Conservation (phyloP, 1,140 invertebrate genomes). For the Oedothorax gibbosus region DNA sequence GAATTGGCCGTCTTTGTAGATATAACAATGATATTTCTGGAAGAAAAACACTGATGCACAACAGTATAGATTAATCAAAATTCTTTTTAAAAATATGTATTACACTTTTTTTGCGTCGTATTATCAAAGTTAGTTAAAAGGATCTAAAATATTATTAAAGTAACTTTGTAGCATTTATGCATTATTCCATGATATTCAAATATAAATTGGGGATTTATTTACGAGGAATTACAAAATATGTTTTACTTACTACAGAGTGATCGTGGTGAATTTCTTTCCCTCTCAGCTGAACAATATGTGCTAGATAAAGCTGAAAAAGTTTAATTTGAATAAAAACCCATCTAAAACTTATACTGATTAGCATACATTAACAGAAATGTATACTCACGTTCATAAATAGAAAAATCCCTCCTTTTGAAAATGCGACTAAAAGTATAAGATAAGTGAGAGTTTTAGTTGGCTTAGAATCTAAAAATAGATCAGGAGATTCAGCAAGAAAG, state of each 20-base stretch:
- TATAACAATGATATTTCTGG: too few relatives aligned
- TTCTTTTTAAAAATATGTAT: too few relatives aligned
- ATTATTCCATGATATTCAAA: too few relatives aligned
- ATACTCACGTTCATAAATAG: conserved; percentile 34
- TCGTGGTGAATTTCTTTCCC: conserved; percentile 37
- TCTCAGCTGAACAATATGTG: conserved; percentile 26
- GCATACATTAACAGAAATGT: neutral
- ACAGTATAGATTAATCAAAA: too few relatives aligned
- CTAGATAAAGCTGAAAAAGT: conserved; percentile 29
- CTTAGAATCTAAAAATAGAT: neutral
- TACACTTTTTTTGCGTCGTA: too few relatives aligned
- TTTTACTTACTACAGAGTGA: conserved; percentile 29
- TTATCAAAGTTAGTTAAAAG: too few relatives aligned
- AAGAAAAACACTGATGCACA: too few relatives aligned
- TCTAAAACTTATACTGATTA: neutral
- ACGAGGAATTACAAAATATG: too few relatives aligned
- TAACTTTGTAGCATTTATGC: too few relatives aligned
- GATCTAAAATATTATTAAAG: too few relatives aligned
- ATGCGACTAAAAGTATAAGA: conserved; percentile 5
- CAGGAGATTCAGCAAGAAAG: neutral
- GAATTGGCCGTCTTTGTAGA: too few relatives aligned
- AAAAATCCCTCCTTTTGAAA: conserved; percentile 18
- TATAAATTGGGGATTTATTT: too few relatives aligned
- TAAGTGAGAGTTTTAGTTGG: conserved; percentile 33
- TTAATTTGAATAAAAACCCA: neutral